Conservation (phyloP, 1,140 invertebrate species). For the Ceratitis capitata region DNA sequence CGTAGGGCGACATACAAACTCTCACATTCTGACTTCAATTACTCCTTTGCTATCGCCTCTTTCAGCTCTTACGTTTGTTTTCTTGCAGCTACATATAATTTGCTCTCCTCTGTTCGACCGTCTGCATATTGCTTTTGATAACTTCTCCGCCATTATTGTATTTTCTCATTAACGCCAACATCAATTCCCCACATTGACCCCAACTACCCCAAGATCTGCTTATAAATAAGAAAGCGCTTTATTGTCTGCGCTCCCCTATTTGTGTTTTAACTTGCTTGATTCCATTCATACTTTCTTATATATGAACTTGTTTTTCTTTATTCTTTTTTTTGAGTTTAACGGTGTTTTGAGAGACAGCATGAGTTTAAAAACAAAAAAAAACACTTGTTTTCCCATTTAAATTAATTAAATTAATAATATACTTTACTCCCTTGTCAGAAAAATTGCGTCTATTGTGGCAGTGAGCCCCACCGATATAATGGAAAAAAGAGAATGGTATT, state of each 20-base stretch:
- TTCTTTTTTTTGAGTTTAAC: background rate
- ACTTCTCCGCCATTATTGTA: background rate
- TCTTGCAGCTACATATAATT: background rate
- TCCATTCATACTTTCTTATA: background rate
- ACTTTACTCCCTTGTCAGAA: background rate
- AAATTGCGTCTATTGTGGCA: background rate
- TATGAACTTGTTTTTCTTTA: background rate
- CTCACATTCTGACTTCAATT: background rate
- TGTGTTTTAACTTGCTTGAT: background rate
- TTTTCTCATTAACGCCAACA: conserved; percentile 9
- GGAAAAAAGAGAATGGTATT: too few relatives aligned
- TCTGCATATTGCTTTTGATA: background rate
- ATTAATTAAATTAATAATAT: background rate
- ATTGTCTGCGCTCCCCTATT: background rate
- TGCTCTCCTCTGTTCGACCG: background rate
- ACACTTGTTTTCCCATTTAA: conserved; percentile 5
- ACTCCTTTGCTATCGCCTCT: background rate
- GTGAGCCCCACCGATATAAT: too few relatives aligned
- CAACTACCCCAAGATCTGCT: background rate
- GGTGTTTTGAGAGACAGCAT: background rate
- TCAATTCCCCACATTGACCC: background rate
- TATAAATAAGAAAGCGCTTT: background rate
- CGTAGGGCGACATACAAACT: background rate
- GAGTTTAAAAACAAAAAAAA: background rate
- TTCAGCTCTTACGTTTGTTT: background rate